Evolutionary conservation across 2,113 vertebrate genomes (phyloP).

Genomic region (Shinisaurus crocodilurus): DNA sequence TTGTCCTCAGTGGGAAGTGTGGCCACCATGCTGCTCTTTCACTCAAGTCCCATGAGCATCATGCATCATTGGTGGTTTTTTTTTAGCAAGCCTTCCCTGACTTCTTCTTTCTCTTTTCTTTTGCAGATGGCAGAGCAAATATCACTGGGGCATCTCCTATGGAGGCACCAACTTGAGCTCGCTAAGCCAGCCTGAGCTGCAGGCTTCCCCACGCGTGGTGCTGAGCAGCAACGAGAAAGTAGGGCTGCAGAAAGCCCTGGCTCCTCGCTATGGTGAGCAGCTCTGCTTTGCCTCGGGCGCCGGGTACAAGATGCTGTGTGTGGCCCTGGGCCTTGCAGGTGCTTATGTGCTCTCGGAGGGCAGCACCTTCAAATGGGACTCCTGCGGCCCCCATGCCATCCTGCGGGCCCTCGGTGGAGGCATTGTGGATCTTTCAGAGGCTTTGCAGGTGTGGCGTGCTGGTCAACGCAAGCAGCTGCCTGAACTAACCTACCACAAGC

Average conservation of each 20-base stretch:
- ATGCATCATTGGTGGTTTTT: too few species aligned
- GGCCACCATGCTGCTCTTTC: too few species aligned
- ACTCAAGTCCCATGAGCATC: too few species aligned
- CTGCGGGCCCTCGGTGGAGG: conserved; percentile 81
- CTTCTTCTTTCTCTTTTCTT: neutral
- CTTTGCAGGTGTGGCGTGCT: conserved; percentile 43
- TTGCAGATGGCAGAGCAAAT: conserved; percentile 80
- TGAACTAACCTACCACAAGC: conserved; percentile 78
- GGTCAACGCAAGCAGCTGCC: neutral
- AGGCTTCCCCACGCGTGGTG: conserved; percentile 55
- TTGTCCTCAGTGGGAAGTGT: neutral
- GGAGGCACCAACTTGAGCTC: conserved; percentile 69
- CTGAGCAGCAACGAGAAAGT: conserved; percentile 81
- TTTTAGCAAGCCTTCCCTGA: neutral
- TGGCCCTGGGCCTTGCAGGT: conserved; percentile 79
- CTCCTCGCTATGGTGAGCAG: conserved; percentile 59
- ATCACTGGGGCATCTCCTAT: conserved; percentile 81
- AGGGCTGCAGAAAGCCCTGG: conserved; percentile 70
- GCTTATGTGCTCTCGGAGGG: conserved; percentile 81
- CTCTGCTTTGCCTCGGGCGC: conserved; percentile 79
- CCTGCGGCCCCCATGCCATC: conserved; percentile 80
- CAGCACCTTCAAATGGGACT: conserved; percentile 84
- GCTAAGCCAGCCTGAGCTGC: conserved; percentile 30
- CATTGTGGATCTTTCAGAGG: conserved; percentile 65
- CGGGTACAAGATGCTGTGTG: conserved; percentile 83